phyloP scores from a whole-genome alignment of 2,797 vertebrate genomes.

The Tapera naevia region DNA sequence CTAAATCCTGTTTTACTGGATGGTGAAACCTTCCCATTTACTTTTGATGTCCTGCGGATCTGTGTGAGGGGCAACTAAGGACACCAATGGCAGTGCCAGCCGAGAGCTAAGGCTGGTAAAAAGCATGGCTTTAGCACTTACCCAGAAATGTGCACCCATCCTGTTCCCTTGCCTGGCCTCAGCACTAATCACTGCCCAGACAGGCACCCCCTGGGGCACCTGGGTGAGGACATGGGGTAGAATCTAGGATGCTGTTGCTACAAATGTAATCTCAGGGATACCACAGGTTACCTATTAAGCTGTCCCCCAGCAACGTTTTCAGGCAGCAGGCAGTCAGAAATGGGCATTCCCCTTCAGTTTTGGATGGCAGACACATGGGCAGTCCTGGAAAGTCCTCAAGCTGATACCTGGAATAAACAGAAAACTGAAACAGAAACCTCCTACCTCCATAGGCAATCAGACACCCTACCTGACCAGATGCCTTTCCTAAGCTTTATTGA shows the following conservation, averaged over 20 bases:
- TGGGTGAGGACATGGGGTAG: not conserved
- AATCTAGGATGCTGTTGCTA: not conserved
- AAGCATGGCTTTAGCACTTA: not conserved
- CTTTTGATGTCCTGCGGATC: not conserved
- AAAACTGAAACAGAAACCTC: not conserved
- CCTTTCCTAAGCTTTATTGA: not conserved
- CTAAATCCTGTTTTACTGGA: not conserved
- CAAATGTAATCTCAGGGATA: not conserved
- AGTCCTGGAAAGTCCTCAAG: not conserved
- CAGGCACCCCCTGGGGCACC: not conserved
- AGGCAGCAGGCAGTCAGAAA: not conserved
- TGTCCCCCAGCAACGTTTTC: not conserved
- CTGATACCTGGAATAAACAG: not conserved
- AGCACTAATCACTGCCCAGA: not conserved
- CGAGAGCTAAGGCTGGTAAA: not conserved
- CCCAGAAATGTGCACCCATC: rapidly evolving
- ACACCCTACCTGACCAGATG: not conserved
- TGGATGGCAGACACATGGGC: not conserved
- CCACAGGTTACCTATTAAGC: not conserved
- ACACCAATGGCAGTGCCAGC: not conserved
- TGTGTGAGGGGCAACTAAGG: not conserved
- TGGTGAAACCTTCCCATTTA: not conserved
- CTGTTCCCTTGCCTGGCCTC: not conserved
- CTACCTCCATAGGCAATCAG: not conserved
- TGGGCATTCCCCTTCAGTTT: not conserved